Conservation (phyloP, 2,113 vertebrate species). For the Sminthopsis crassicaudata region DNA sequence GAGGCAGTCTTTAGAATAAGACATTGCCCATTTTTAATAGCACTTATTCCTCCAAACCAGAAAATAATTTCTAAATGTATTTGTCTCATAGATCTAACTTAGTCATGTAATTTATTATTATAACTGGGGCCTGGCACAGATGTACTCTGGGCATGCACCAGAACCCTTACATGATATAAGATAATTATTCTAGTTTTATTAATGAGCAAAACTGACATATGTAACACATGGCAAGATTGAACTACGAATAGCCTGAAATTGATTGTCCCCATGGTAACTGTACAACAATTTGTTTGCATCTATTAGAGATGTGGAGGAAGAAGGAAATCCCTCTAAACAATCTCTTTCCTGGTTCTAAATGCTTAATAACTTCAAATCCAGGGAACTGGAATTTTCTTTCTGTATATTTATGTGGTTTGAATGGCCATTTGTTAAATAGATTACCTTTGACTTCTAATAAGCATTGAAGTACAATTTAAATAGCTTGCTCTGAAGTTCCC, state of each 20-base stretch:
- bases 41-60: neutral
- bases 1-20: neutral
- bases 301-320: slow-evolving; percentile 53
- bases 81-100: neutral
- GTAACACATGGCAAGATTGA: neutral
- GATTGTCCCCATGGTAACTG: slow-evolving; percentile 34
- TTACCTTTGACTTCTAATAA: neutral
- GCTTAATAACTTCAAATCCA: slow-evolving; percentile 16
- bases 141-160: neutral
- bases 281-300: slow-evolving; percentile 47
- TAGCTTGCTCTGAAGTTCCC: neutral
- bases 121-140: neutral
- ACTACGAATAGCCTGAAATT: neutral
- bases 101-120: neutral
- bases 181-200: neutral
- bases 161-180: neutral
- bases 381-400: slow-evolving; percentile 35
- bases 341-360: slow-evolving; percentile 49
- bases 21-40: neutral
- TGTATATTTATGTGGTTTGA: slow-evolving; percentile 23
- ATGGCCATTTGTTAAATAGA: neutral
- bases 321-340: slow-evolving; percentile 30
- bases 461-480: neutral
- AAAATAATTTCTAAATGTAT: neutral
- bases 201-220: neutral